Conservation (phyloP, 1,140 invertebrate species). For the Triops longicaudatus region DNA sequence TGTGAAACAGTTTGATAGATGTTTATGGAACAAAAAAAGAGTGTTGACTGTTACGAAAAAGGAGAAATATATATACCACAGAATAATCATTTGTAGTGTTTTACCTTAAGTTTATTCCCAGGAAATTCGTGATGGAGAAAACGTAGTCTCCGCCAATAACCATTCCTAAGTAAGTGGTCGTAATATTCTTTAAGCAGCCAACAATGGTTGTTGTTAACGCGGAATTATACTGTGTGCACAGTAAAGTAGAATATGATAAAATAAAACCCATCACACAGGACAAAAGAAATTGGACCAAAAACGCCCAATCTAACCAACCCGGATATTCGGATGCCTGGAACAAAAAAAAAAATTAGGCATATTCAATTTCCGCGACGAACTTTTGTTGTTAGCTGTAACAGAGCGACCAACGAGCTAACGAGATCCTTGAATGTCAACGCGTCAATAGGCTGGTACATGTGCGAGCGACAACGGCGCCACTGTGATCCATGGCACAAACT, state of each 20-base stretch:
- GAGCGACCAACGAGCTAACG: too few species aligned
- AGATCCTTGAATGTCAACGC: too few species aligned
- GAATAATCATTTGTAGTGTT: neutral
- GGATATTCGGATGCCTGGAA: slow-evolving; percentile 51
- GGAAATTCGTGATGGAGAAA: slow-evolving; percentile 85
- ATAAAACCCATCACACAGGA: slow-evolving; percentile 97
- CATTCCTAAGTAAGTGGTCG: slow-evolving; percentile 90
- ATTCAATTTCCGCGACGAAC: neutral
- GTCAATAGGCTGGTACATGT: too few species aligned
- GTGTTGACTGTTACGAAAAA: neutral
- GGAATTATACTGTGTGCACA: slow-evolving; percentile 94
- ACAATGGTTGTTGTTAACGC: slow-evolving; percentile 97
- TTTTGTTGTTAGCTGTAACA: too few species aligned
- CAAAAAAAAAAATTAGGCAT: slow-evolving; percentile 25
- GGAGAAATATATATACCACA: neutral
- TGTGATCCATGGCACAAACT: too few species aligned
- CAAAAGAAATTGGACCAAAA: slow-evolving; percentile 72
- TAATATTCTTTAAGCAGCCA: slow-evolving; percentile 91
- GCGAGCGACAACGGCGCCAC: too few species aligned
- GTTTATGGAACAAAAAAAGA: too few species aligned
- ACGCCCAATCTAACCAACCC: slow-evolving; percentile 65
- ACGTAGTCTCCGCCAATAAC: slow-evolving; percentile 95
- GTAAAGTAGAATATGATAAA: slow-evolving; percentile 85
- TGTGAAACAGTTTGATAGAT: too few species aligned
- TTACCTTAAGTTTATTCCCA: slow-evolving; percentile 77